These are phyloP conservation scores for Stichodactyla mertensii DNA, from an alignment of 64 coral and sea anemone species.

Conservation along the genomic window DNA sequence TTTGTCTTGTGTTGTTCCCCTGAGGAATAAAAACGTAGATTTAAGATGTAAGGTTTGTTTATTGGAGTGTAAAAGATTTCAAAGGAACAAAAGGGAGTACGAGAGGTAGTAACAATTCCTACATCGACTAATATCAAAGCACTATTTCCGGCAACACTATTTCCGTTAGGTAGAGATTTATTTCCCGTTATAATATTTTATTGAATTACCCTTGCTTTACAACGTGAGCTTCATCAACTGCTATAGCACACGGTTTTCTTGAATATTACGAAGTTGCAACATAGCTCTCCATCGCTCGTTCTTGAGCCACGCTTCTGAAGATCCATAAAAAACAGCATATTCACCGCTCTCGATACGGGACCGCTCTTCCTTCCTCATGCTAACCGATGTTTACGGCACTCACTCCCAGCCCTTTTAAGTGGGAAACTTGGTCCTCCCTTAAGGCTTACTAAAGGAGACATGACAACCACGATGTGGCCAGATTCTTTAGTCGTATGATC, in stretches of 20 bases:
- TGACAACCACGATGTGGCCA: not conserved
- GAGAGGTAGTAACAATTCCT: too few relatives aligned
- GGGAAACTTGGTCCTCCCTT: slow-evolving; percentile 19
- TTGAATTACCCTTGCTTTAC: slow-evolving; percentile 49
- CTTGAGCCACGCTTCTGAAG: slow-evolving; percentile 7
- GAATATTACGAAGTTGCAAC: slow-evolving; percentile 17
- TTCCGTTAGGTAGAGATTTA: too few relatives aligned
- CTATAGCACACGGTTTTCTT: slow-evolving; percentile 52
- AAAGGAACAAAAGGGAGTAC: too few relatives aligned
- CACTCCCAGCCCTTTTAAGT: not conserved
- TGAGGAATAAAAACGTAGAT: not conserved
- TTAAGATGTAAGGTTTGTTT: too few relatives aligned
- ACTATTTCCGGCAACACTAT: too few relatives aligned
- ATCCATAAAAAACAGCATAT: not conserved
- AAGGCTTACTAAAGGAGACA: slow-evolving; percentile 3
- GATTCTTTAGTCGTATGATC: not conserved
- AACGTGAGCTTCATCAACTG: slow-evolving; percentile 71
- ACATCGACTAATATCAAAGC: too few relatives aligned
- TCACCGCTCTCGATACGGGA: too few relatives aligned
- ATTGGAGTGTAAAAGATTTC: too few relatives aligned
- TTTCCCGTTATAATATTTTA: too few relatives aligned
- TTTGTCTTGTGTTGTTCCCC: slow-evolving; percentile 46
- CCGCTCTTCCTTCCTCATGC: too few relatives aligned
- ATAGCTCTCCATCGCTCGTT: slow-evolving; percentile 58
- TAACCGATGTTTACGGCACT: not conserved